phyloP scores from a whole-genome alignment of 1,140 invertebrate species.

The Antheraea pernyi region DNA sequence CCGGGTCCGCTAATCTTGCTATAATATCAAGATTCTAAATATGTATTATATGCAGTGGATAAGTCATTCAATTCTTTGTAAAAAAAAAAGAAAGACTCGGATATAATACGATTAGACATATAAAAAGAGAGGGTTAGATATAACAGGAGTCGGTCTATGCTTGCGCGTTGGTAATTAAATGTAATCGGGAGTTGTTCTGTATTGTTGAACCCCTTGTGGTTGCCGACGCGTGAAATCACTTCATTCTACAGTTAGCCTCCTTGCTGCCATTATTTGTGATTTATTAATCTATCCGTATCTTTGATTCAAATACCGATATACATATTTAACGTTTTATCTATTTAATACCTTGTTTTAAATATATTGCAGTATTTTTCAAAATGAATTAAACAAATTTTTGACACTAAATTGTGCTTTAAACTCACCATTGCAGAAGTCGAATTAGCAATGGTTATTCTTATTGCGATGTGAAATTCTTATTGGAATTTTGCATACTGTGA shows the following conservation, averaged over 20 bases:
- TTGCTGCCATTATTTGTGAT: conserved; percentile 38
- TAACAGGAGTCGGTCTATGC: conserved; percentile 47
- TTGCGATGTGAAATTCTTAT: too few relatives aligned
- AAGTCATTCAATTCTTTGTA: background rate
- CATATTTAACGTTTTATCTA: background rate
- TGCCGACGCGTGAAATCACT: conserved; percentile 71
- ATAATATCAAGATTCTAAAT: too few relatives aligned
- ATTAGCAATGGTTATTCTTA: too few relatives aligned
- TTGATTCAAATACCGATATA: background rate
- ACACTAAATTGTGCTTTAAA: too few relatives aligned
- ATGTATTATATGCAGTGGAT: too few relatives aligned
- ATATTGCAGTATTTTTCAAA: background rate
- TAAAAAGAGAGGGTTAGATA: conserved; percentile 62
- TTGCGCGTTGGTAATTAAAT: conserved; percentile 63
- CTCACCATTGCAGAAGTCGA: too few relatives aligned
- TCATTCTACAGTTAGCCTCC: conserved; percentile 63
- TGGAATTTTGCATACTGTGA: too few relatives aligned
- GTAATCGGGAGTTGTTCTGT: conserved; percentile 56
- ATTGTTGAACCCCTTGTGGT: conserved; percentile 50
- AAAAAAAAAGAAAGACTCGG: too few relatives aligned
- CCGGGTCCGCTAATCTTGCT: too few relatives aligned
- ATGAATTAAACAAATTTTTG: too few relatives aligned
- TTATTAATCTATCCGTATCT: conserved; percentile 7
- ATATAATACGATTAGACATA: background rate
- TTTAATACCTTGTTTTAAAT: background rate